Conservation (phyloP, 37 sponge, comb jelly and placozoan genomes). For the Cliona cf. orientalis region DNA sequence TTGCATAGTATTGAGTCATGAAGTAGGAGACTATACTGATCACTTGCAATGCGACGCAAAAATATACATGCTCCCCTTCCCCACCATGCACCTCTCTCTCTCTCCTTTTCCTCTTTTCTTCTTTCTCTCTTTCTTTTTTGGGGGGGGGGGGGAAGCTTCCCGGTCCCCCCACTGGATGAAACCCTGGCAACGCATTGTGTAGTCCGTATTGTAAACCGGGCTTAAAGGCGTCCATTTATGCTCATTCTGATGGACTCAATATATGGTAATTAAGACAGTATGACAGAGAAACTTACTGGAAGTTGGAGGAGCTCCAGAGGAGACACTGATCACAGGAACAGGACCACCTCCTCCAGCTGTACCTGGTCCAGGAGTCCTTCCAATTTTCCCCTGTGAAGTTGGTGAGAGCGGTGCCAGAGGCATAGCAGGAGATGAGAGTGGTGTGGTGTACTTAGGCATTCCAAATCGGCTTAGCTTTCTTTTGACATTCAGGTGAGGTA, state of each 20-base stretch:
- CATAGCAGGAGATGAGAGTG: slow-evolving; percentile 69
- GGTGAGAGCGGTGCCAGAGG: slow-evolving; percentile 52
- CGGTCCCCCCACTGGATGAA: not conserved
- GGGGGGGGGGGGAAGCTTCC: no score
- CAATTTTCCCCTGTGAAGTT: slow-evolving; percentile 11
- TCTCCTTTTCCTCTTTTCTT: no score
- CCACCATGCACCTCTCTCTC: no score
- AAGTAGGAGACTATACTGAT: no score
- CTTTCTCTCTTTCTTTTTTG: no score
- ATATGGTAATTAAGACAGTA: not conserved
- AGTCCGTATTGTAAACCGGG: no score
- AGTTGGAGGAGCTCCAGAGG: not conserved
- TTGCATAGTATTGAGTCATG: no score
- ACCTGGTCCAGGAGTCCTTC: not conserved
- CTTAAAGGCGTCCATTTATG: no score
- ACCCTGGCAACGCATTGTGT: not conserved
- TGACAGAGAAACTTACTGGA: not conserved
- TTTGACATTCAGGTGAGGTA: slow-evolving; percentile 34
- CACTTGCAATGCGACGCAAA: no score
- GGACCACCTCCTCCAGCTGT: slow-evolving; percentile 6
- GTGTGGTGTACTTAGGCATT: slow-evolving; percentile 72
- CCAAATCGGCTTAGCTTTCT: slow-evolving; percentile 23
- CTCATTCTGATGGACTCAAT: no score
- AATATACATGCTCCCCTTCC: no score
- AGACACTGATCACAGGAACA: slow-evolving; percentile 7